These are phyloP conservation scores for Cataglyphis rosenhaueri DNA, from an alignment of 2,888 invertebrate genomes.

Conservation along the genomic window DNA sequence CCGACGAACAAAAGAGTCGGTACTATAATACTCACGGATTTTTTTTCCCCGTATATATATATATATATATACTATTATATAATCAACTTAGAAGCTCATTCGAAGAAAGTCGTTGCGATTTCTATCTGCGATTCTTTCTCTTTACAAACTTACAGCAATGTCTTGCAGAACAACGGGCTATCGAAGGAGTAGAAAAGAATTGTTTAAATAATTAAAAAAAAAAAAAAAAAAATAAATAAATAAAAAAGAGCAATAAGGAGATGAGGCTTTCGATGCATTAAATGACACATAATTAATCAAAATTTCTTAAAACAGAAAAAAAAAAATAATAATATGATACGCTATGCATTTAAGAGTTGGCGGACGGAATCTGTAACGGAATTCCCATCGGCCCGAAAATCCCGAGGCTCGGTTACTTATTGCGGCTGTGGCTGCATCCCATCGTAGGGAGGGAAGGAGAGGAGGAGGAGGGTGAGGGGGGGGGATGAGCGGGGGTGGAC, in stretches of 20 bases:
- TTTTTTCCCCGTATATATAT: background rate
- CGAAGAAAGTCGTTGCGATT: slow-evolving; percentile 23
- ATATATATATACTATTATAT: slow-evolving; percentile 12
- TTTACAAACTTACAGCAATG: background rate
- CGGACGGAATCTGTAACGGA: slow-evolving; percentile 76
- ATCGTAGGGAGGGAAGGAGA: background rate
- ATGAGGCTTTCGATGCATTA: background rate
- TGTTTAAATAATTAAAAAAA: background rate
- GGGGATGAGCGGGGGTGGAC: background rate
- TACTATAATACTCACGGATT: slow-evolving; percentile 4
- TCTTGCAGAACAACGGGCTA: background rate
- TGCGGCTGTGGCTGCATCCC: slow-evolving; percentile 58
- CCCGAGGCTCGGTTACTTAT: slow-evolving; percentile 77
- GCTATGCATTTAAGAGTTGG: background rate
- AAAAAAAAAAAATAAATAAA: background rate
- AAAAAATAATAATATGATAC: background rate
- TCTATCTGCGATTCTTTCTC: slow-evolving; percentile 21
- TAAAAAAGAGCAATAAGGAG: background rate
- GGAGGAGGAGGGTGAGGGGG: background rate
- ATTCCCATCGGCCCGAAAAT: slow-evolving; percentile 81
- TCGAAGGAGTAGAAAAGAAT: background rate
- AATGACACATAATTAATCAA: background rate
- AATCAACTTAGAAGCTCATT: slow-evolving; percentile 38
- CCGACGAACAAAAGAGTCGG: slow-evolving; percentile 33
- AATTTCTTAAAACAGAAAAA: too few relatives aligned